A percentile compares a stretch with the other conserved stretches of the same genome.
These are phyloP conservation scores for Chelmon rostratus DNA, from an alignment of 2,797 vertebrate genomes.

Conservation along the genomic window DNA sequence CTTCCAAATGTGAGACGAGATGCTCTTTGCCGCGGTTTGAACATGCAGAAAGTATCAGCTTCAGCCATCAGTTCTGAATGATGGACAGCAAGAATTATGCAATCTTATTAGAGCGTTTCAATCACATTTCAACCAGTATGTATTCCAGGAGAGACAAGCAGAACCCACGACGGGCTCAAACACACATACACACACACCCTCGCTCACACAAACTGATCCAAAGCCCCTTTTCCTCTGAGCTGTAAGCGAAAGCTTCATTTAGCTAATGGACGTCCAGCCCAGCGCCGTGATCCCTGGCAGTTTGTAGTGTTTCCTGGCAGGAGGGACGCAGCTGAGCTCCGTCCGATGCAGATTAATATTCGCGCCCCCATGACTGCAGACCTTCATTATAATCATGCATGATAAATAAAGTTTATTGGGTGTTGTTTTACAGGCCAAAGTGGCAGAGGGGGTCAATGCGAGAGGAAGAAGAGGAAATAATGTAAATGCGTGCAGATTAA, in stretches of 20 bases:
- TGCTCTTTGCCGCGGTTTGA: slow-evolving; percentile 27
- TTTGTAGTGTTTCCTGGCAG: slow-evolving; percentile 39
- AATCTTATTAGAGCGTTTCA: slow-evolving; percentile 59
- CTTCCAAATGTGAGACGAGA: slow-evolving; percentile 4
- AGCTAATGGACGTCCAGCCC: slow-evolving; percentile 70
- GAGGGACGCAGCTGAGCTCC: slow-evolving; percentile 16
- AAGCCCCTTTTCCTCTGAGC: slow-evolving; percentile 62
- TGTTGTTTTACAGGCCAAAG: slow-evolving; percentile 12
- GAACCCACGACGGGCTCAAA: slow-evolving; percentile 39
- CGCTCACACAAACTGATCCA: slow-evolving; percentile 52
- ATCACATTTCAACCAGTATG: slow-evolving; percentile 59
- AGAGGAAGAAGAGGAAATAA: slow-evolving; percentile 39
- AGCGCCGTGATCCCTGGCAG: slow-evolving; percentile 49
- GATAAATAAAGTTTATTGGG: slow-evolving; percentile 46
- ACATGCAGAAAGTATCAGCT: slow-evolving; percentile 4
- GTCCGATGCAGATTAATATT: slow-evolving; percentile 55
- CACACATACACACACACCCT: slow-evolving; percentile 33
- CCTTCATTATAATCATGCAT: slow-evolving; percentile 53
- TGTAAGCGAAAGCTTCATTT: slow-evolving; percentile 75
- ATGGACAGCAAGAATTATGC: slow-evolving; percentile 35
- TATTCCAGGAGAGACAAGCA: slow-evolving; percentile 46
- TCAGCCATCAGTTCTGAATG: slow-evolving; percentile 5
- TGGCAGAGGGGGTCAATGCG: slow-evolving; percentile 22
- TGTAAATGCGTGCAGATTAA: slow-evolving; percentile 69
- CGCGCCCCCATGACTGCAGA: slow-evolving; percentile 41